Percentiles rank a stretch among this genome's conserved stretches.
Evolutionary conservation across 2,113 vertebrate genomes (phyloP).

Genomic region (Leiothrix lutea): DNA sequence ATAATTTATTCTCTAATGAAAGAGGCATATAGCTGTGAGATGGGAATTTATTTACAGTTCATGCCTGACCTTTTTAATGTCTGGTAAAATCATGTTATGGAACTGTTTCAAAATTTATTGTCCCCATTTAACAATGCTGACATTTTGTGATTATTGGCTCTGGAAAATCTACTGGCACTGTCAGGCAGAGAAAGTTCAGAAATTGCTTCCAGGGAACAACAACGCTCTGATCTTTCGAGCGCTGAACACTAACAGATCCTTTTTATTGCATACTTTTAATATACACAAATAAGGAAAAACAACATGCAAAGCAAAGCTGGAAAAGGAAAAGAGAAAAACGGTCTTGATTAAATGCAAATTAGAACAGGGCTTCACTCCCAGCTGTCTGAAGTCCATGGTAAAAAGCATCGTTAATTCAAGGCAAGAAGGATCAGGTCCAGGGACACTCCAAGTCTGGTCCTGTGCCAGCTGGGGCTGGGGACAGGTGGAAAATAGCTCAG

Average conservation of each 20-base stretch:
- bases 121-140: slow-evolving; percentile 26
- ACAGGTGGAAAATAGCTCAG: neutral
- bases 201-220: neutral
- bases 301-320: slow-evolving; percentile 7
- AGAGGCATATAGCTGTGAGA: neutral
- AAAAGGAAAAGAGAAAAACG: slow-evolving; percentile 35
- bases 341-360: slow-evolving; percentile 53
- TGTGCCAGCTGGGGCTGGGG: neutral
- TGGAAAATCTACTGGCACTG: slow-evolving; percentile 5
- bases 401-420: neutral
- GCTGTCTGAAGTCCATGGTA: neutral
- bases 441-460: neutral
- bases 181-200: slow-evolving; percentile 29
- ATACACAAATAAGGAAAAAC: neutral
- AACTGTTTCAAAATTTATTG: slow-evolving; percentile 44
- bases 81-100: slow-evolving; percentile 22
- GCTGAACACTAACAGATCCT: neutral
- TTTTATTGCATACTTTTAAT: slow-evolving; percentile 8
- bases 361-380: neutral
- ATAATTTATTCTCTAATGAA: slow-evolving; percentile 28
- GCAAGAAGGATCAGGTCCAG: neutral
- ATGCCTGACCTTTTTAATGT: slow-evolving; percentile 46
- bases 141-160: slow-evolving; percentile 52
- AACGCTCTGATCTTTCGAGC: slow-evolving; percentile 1
- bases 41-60: slow-evolving; percentile 49